Conservation (phyloP, 1,140 invertebrate species). For the Arion vulgaris region DNA sequence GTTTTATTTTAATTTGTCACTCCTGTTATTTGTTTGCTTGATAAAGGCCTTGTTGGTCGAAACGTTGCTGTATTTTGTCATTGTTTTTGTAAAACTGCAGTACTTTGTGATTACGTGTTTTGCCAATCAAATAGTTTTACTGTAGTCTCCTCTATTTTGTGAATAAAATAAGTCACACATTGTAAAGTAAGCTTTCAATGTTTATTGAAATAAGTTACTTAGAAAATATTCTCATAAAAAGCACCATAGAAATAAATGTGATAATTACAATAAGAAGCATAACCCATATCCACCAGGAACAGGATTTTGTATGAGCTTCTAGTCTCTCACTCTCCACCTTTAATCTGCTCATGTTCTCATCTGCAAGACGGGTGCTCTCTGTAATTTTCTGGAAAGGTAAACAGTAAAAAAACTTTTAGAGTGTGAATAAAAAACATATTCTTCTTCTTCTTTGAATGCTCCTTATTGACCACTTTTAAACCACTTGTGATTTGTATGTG, state of each 20-base stretch:
- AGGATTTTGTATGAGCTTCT: conserved; percentile 88
- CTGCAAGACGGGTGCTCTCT: conserved; percentile 84
- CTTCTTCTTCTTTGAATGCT: too few species aligned
- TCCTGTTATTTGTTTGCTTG: too few species aligned
- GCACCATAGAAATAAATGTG: conserved; percentile 91
- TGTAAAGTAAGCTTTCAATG: neutral
- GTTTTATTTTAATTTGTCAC: neutral
- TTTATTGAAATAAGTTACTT: conserved; percentile 59
- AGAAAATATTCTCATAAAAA: conserved; percentile 84
- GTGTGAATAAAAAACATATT: too few species aligned
- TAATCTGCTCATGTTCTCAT: conserved; percentile 83
- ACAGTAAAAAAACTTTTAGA: too few species aligned
- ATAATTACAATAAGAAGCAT: conserved; percentile 87
- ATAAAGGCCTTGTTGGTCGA: too few species aligned
- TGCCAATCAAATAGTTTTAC: too few species aligned
- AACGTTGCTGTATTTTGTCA: too few species aligned
- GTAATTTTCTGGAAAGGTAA: conserved; percentile 78
- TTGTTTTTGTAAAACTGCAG: too few species aligned
- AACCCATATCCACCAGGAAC: conserved; percentile 95
- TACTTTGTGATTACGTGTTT: too few species aligned
- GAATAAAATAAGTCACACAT: neutral
- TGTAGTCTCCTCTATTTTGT: too few species aligned
- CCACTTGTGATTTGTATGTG: too few species aligned
- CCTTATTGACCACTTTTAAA: too few species aligned
- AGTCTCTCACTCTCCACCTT: conserved; percentile 86